phyloP scores from a whole-genome alignment of 1,140 invertebrate species.

The fruit fly (Drosophila melanogaster) region DNA sequence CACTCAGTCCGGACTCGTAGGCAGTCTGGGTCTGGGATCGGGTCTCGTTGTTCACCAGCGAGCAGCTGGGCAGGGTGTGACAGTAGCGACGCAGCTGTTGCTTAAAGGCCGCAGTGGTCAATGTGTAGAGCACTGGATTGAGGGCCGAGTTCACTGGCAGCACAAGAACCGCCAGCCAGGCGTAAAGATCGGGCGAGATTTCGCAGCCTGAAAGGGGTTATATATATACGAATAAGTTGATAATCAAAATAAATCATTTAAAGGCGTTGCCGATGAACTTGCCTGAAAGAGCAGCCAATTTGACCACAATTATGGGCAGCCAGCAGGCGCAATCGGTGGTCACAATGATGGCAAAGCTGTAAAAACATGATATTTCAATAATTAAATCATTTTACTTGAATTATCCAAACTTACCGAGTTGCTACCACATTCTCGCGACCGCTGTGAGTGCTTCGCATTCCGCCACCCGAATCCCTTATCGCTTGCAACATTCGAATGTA shows the following conservation, averaged over 20 bases:
- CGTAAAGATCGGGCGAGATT: conserved; percentile 86
- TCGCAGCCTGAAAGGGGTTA: conserved; percentile 74
- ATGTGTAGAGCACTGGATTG: conserved; percentile 90
- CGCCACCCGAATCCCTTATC: conserved; percentile 86
- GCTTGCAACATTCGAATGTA: conserved; percentile 87
- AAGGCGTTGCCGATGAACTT: background rate
- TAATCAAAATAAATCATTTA: background rate
- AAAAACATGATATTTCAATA: background rate
- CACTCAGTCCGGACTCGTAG: conserved; percentile 77
- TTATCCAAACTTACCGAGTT: conserved; percentile 51
- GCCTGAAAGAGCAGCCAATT: conserved; percentile 87
- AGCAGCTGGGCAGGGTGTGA: conserved; percentile 72
- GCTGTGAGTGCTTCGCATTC: conserved; percentile 86
- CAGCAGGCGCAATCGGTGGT: conserved; percentile 88
- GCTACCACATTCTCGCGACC: conserved; percentile 85
- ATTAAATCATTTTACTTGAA: background rate
- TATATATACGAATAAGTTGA: background rate
- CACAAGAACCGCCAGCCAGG: conserved; percentile 89
- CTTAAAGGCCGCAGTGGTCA: conserved; percentile 87
- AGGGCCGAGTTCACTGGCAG: conserved; percentile 90
- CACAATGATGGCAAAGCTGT: conserved; percentile 86
- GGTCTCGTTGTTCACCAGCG: conserved; percentile 70
- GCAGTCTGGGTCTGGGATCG: conserved; percentile 75
- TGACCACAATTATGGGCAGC: conserved; percentile 87
- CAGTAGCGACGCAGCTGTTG: conserved; percentile 85